phyloP scores from a whole-genome alignment of 2,888 invertebrate species.

The Thymelicus sylvestris region DNA sequence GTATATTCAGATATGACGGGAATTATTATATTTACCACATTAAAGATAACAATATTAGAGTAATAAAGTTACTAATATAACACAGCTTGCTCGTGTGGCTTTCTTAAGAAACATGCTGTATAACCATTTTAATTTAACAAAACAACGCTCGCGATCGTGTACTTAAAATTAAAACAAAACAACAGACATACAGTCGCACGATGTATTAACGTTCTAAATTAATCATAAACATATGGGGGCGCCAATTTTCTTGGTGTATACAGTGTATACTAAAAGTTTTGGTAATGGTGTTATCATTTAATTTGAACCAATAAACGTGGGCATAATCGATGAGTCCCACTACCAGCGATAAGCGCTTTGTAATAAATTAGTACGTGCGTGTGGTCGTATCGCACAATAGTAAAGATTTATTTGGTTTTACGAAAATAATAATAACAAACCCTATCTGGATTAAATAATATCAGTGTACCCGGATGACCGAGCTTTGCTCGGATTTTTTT shows the following conservation, averaged over 20 bases:
- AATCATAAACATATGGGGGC: slow-evolving; percentile 63
- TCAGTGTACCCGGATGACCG: too few species aligned
- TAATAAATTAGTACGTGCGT: not conserved
- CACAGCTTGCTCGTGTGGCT: slow-evolving; percentile 33
- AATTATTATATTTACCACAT: too few species aligned
- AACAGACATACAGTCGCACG: slow-evolving; percentile 54
- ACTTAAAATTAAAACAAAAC: slow-evolving; percentile 57
- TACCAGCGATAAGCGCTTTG: not conserved
- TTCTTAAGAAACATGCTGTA: slow-evolving; percentile 55
- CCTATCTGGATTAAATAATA: too few species aligned
- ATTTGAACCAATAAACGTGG: slow-evolving; percentile 54
- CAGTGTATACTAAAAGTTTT: slow-evolving; percentile 48
- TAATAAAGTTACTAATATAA: not conserved
- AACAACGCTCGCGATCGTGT: slow-evolving; percentile 52
- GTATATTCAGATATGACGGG: too few species aligned
- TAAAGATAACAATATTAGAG: not conserved
- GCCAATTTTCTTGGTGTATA: slow-evolving; percentile 55
- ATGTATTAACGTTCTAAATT: slow-evolving; percentile 64
- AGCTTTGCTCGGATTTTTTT: too few species aligned
- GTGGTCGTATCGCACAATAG: too few species aligned
- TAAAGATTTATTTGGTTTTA: too few species aligned
- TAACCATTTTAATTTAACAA: slow-evolving; percentile 60
- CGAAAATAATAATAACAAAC: too few species aligned
- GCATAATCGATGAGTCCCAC: slow-evolving; percentile 25
- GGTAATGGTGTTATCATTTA: slow-evolving; percentile 61